Percentiles rank a stretch among this genome's conserved stretches.
These are phyloP conservation scores for Aspidoscelis tigris DNA, from an alignment of 2,113 vertebrate genomes.

Conservation along the genomic window DNA sequence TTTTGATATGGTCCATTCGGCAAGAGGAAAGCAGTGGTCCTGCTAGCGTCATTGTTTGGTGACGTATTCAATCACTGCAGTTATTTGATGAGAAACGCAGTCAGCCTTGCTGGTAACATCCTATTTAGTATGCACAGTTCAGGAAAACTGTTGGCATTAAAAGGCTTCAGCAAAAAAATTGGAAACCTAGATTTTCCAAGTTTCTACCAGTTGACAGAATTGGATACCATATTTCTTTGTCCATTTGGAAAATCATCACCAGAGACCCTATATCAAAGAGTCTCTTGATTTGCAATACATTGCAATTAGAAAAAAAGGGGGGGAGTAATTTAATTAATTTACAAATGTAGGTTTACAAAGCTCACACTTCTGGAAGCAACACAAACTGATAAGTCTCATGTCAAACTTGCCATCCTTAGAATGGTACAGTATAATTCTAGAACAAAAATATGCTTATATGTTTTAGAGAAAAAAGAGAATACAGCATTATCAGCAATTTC, in stretches of 20 bases:
- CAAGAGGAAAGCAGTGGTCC: conserved; percentile 64
- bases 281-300: neutral
- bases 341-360: too few relatives aligned
- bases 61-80: conserved; percentile 60
- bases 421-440: too few relatives aligned
- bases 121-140: conserved; percentile 61
- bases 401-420: too few relatives aligned
- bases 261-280: neutral
- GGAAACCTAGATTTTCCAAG: conserved; percentile 63
- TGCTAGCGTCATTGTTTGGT: conserved; percentile 53
- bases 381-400: too few relatives aligned
- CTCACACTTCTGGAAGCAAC: too few relatives aligned
- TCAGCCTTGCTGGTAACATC: conserved; percentile 58
- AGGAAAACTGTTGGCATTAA: conserved; percentile 62
- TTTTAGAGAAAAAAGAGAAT: too few relatives aligned
- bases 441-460: too few relatives aligned
- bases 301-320: too few relatives aligned
- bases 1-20: conserved; percentile 56
- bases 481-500: too few relatives aligned
- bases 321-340: too few relatives aligned
- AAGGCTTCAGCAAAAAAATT: conserved; percentile 59
- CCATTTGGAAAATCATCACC: neutral
- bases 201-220: conserved; percentile 44
- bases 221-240: neutral
- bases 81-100: conserved; percentile 56